Evolutionary conservation across 2,888 invertebrate genomes (phyloP).

Genomic region (Thyatira batis): DNA sequence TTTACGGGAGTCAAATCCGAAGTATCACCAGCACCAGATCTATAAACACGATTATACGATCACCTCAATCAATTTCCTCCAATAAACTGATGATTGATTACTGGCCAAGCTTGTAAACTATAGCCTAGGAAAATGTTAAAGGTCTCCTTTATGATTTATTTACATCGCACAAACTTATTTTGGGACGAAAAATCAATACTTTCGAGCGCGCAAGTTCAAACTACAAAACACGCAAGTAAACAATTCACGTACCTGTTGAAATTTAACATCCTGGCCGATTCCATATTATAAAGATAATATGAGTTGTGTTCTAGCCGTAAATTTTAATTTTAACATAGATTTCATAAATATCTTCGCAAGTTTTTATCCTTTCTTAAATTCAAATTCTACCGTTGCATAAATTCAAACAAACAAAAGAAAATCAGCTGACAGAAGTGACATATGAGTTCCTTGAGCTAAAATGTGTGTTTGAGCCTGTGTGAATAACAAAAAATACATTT

Average conservation of each 20-base stretch:
- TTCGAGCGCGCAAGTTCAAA: conserved; percentile 78
- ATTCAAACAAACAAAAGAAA: conserved; percentile 30
- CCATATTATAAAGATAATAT: conserved; percentile 48
- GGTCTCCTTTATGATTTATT: conserved; percentile 75
- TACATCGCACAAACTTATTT: conserved; percentile 77
- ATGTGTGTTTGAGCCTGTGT: too few relatives aligned
- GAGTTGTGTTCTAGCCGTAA: too few relatives aligned
- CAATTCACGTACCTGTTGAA: conserved; percentile 46
- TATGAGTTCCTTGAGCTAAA: not conserved
- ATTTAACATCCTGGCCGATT: conserved; percentile 39
- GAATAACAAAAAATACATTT: too few relatives aligned
- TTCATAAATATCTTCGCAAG: too few relatives aligned
- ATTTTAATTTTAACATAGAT: too few relatives aligned
- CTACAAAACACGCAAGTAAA: conserved; percentile 20
- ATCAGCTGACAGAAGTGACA: conserved; percentile 22
- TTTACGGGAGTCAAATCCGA: conserved; percentile 61
- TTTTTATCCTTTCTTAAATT: too few relatives aligned
- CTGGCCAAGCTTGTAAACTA: conserved; percentile 23
- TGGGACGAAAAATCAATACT: conserved; percentile 78
- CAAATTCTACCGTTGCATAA: conserved; percentile 35
- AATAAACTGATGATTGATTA: conserved; percentile 18
- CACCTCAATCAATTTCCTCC: conserved; percentile 20
- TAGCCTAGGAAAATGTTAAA: conserved; percentile 51
- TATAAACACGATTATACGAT: conserved; percentile 30
- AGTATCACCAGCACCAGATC: conserved; percentile 45